Percentiles rank a stretch among this genome's conserved stretches.
Conservation (phyloP, 2,797 vertebrate genomes). For the Threskiornis aethiopicus region DNA sequence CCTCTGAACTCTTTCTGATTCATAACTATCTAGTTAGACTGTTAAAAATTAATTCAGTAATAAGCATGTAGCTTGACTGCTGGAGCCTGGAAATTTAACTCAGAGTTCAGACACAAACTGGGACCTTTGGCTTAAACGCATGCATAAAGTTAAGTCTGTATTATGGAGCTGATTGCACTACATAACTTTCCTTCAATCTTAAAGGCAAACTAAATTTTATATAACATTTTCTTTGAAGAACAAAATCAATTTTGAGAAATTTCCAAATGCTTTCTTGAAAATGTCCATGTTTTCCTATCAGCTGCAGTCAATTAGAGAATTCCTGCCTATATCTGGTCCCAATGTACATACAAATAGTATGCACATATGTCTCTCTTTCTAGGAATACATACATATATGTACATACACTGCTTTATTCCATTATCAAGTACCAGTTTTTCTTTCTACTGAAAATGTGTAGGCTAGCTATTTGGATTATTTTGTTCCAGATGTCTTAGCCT, state of each 20-base stretch:
- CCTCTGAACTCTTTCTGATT: not conserved
- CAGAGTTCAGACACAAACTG: not conserved
- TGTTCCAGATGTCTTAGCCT: not conserved
- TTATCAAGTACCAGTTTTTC: not conserved
- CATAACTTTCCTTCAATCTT: not conserved
- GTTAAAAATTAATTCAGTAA: not conserved
- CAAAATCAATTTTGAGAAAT: not conserved
- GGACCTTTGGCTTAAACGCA: not conserved
- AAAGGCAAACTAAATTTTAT: not conserved
- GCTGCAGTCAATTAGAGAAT: not conserved
- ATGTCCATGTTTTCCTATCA: not conserved
- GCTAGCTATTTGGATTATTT: not conserved
- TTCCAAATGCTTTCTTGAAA: not conserved
- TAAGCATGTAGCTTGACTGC: not conserved
- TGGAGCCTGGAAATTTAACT: not conserved
- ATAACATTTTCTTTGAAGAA: not conserved
- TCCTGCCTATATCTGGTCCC: not conserved
- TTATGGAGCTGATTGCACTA: not conserved
- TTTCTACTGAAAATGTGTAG: not conserved
- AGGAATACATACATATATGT: too few relatives aligned
- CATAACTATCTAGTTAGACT: not conserved
- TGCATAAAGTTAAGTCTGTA: not conserved
- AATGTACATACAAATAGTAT: not conserved
- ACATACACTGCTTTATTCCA: not conserved
- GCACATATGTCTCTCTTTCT: fast-evolving